phyloP scores from a whole-genome alignment of 2,797 vertebrate genomes.

The Coccyzus lansbergi region DNA sequence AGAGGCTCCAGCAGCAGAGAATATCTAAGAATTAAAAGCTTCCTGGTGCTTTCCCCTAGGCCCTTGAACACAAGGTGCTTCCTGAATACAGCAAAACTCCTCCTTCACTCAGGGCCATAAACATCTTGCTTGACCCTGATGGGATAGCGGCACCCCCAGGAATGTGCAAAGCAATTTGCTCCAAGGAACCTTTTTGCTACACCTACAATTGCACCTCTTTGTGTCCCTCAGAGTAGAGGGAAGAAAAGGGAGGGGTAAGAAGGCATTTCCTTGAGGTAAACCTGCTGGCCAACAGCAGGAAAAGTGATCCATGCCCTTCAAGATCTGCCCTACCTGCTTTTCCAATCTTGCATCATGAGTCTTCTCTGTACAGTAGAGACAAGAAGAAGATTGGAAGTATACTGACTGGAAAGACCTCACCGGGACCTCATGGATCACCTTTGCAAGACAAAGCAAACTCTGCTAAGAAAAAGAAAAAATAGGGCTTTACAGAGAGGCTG shows the following conservation, averaged over 20 bases:
- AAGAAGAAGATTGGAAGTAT: not conserved
- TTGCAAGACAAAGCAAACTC: not conserved
- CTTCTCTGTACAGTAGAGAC: not conserved
- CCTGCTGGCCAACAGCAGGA: not conserved
- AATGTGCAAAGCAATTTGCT: not conserved
- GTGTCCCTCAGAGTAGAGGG: not conserved
- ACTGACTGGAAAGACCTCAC: not conserved
- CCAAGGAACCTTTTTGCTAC: not conserved
- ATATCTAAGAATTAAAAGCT: not conserved
- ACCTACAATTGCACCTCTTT: not conserved
- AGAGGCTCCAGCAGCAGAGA: not conserved
- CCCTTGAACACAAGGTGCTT: not conserved
- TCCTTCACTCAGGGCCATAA: not conserved
- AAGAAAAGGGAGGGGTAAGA: not conserved
- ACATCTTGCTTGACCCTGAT: not conserved
- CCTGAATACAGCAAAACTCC: not conserved
- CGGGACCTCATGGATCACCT: fast-evolving
- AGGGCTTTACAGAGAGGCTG: not conserved
- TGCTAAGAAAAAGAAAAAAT: not conserved
- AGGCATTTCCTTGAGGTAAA: not conserved
- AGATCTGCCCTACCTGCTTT: not conserved
- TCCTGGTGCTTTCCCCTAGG: not conserved
- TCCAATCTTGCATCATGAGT: not conserved
- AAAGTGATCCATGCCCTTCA: not conserved
- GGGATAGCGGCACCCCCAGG: not conserved